Evolutionary conservation across 2,113 vertebrate species (phyloP), one percentile per base, ranked within the genome.

Genomic region (Onychorhynchus coronatus): DNA sequence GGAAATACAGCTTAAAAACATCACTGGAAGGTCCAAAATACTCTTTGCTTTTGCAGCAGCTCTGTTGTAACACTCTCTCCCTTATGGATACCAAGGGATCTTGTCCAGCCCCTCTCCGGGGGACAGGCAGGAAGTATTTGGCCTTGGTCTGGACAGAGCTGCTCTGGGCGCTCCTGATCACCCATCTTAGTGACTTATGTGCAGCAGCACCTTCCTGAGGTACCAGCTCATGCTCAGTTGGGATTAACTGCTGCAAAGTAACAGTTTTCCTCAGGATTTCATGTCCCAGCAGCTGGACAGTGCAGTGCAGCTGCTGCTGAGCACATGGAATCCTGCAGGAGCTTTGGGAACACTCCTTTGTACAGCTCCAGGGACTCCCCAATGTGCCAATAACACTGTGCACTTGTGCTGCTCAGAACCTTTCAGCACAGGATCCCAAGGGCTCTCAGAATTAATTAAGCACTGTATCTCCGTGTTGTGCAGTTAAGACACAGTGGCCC

Each of bases 371-470:
- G 58, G 16, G 35, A 8, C 0, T 1, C 5, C 20, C 56, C 39
- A 3, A 19, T 0, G 14, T 11, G 28, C 75, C 18, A 41, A 1
- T 4, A 24, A 12, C 8, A 2, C 50, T 7, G 47, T 7, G 8
- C 30, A 30, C 46, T 2, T 62, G 46, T 66, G 75, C 65, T 27
- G 27, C 2, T 74, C 56, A 14, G n/a, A 28, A 35, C 52, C 76
- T 75, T 18, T 21, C 93, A 49, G 6, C 83, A 58, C 52, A 18
- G 58, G 21, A 20, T 65, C 90, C 83, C 90, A 17, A 33, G 83
- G 68, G 91, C 30, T 2, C 67, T 80, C 74, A 59, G 10, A 62
- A 75, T 94, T 88, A 92, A 92, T 92, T 78, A 89, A 87, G 68
- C 73, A 41, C 33, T 4, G 0, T 23, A 72, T 59, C 31, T 95